These are phyloP conservation scores for Alosa alosa DNA, from an alignment of 2,113 vertebrate genomes.

Conservation along the genomic window DNA sequence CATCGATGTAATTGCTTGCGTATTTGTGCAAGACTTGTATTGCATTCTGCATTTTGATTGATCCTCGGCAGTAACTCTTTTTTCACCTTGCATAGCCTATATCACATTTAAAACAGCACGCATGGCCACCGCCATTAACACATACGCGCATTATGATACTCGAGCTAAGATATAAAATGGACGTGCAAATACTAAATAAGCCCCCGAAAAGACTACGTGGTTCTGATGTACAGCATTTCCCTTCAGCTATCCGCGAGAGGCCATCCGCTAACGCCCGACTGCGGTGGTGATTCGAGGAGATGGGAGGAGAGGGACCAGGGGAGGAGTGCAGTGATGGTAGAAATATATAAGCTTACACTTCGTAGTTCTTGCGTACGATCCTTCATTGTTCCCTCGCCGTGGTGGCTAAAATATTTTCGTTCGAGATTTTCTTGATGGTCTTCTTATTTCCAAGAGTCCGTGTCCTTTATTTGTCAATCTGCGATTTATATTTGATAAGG, in stretches of 20 bases:
- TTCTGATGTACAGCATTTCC: slow-evolving; percentile 20
- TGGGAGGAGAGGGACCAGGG: slow-evolving; percentile 36
- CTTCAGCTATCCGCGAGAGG: slow-evolving; percentile 23
- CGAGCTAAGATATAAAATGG: slow-evolving; percentile 34
- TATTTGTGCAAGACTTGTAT: neutral
- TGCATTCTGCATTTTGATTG: slow-evolving; percentile 16
- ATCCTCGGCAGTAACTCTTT: slow-evolving; percentile 13
- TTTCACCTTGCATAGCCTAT: slow-evolving; percentile 30
- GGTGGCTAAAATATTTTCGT: slow-evolving; percentile 45
- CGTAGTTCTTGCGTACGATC: slow-evolving; percentile 66
- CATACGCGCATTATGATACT: neutral
- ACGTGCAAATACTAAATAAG: slow-evolving; percentile 5
- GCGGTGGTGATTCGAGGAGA: slow-evolving; percentile 40
- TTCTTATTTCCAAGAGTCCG: slow-evolving; percentile 43
- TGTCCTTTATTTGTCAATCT: slow-evolving; percentile 35
- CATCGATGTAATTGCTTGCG: neutral
- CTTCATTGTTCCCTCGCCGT: slow-evolving; percentile 62
- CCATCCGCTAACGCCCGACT: slow-evolving; percentile 47
- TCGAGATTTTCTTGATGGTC: slow-evolving; percentile 46
- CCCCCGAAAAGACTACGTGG: neutral
- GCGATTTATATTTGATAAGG: slow-evolving; percentile 25
- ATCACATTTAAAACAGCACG: slow-evolving; percentile 34
- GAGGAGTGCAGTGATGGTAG: slow-evolving; percentile 33
- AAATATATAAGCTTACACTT: slow-evolving; percentile 59
- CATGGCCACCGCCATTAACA: slow-evolving; percentile 23